phyloP scores from a whole-genome alignment of 1,140 invertebrate genomes.

The Nymphalis io region DNA sequence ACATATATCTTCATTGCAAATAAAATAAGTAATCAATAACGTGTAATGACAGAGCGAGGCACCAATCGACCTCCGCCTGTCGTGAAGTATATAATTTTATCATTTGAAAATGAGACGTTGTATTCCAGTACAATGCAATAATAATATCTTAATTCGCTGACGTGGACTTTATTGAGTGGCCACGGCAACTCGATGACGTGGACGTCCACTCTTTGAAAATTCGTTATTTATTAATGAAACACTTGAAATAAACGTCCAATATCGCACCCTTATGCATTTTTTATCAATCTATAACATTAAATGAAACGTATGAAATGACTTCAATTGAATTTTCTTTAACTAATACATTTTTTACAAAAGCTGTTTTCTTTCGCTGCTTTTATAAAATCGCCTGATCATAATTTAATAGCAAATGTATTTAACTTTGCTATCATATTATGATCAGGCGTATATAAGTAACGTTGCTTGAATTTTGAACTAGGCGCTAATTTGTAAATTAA shows the following conservation, averaged over 20 bases:
- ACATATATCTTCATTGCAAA: conserved; percentile 14
- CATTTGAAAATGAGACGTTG: conserved; percentile 37
- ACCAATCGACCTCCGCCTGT: conserved; percentile 20
- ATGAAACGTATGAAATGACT: not conserved
- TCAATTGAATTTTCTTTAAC: too few species aligned
- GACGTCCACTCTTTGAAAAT: conserved; percentile 21
- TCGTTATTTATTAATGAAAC: conserved; percentile 9
- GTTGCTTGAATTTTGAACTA: too few species aligned
- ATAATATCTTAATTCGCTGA: conserved; percentile 41
- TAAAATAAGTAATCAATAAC: conserved; percentile 41
- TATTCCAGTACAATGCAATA: conserved; percentile 26
- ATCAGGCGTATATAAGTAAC: too few species aligned
- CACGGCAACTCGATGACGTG: conserved; percentile 17
- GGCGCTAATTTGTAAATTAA: too few species aligned
- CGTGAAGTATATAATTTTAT: conserved; percentile 36
- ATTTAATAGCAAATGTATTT: too few species aligned
- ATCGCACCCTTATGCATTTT: conserved; percentile 5
- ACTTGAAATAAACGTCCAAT: not conserved
- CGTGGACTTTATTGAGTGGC: conserved; percentile 31
- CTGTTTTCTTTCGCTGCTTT: too few species aligned
- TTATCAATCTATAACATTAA: not conserved
- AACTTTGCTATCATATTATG: too few species aligned
- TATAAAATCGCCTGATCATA: too few species aligned
- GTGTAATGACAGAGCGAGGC: conserved; percentile 34
- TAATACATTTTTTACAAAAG: too few species aligned